phyloP scores from a whole-genome alignment of 2,797 vertebrate genomes.

The Sandelia bainsii region DNA sequence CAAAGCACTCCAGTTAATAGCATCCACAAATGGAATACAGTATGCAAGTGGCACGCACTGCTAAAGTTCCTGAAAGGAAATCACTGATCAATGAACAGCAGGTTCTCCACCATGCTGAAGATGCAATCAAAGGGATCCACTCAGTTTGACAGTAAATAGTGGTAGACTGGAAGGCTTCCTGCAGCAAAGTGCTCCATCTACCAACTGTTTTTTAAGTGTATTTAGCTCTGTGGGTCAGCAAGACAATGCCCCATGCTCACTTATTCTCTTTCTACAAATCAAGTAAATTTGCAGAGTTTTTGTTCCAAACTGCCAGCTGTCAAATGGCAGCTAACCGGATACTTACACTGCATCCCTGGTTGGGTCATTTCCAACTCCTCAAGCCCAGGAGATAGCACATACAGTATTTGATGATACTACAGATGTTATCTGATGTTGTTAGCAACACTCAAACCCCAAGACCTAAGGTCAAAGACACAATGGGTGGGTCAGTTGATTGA shows the following conservation, averaged over 20 bases:
- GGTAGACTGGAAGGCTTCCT: not conserved
- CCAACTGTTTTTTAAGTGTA: not conserved
- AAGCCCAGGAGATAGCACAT: no score
- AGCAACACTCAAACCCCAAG: not conserved
- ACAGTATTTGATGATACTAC: not conserved
- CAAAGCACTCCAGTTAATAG: slow-evolving; percentile 33
- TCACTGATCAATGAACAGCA: slow-evolving; percentile 13
- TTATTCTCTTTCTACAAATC: no score
- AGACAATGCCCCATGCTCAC: not conserved
- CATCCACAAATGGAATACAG: slow-evolving; percentile 13
- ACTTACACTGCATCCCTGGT: no score
- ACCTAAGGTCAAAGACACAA: not conserved
- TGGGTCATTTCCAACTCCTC: not conserved
- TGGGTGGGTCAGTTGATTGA: not conserved
- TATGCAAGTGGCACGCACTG: not conserved
- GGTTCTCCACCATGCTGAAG: not conserved
- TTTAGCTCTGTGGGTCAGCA: not conserved
- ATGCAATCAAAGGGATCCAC: not conserved
- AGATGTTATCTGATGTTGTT: not conserved
- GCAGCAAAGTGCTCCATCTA: not conserved
- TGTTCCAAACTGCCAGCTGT: not conserved
- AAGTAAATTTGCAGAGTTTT: not conserved
- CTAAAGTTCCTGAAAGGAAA: slow-evolving; percentile 32
- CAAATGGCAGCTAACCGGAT: no score
- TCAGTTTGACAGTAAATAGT: not conserved